These are phyloP conservation scores for Strigamia crassipes DNA, from an alignment of 2,888 invertebrate genomes.

Conservation along the genomic window DNA sequence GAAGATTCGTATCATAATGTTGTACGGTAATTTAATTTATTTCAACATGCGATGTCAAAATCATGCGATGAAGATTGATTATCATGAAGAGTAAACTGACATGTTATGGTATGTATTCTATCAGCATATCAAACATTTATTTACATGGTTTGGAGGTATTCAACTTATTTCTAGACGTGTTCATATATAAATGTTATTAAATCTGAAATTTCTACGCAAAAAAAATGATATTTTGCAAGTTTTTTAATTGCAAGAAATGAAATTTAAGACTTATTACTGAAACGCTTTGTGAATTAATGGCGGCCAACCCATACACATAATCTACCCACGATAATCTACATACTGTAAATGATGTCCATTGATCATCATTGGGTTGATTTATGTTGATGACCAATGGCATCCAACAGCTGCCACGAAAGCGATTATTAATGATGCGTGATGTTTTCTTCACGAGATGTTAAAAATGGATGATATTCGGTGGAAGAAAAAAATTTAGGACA, in stretches of 20 bases:
- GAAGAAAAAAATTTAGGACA: background rate
- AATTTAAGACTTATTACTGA: background rate
- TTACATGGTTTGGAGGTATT: too few relatives aligned
- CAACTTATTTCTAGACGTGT: too few relatives aligned
- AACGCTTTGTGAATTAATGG: background rate
- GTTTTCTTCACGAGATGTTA: conserved; percentile 4
- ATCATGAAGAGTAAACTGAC: background rate
- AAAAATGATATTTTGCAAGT: too few relatives aligned
- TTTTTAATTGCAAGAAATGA: background rate
- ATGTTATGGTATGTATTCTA: background rate
- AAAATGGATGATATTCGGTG: background rate
- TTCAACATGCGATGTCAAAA: background rate
- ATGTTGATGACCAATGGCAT: conserved; percentile 11
- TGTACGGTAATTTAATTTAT: background rate
- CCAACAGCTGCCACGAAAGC: conserved; percentile 15
- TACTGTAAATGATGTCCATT: background rate
- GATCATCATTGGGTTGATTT: conserved; percentile 16
- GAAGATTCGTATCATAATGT: background rate
- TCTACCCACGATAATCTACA: background rate
- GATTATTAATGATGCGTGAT: conserved; percentile 21
- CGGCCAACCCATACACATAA: background rate
- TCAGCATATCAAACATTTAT: too few relatives aligned
- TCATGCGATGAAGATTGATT: background rate
- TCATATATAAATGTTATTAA: too few relatives aligned
- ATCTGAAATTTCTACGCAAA: too few relatives aligned